phyloP scores from a whole-genome alignment of 2,113 vertebrate genomes.

The Corvus cornix region DNA sequence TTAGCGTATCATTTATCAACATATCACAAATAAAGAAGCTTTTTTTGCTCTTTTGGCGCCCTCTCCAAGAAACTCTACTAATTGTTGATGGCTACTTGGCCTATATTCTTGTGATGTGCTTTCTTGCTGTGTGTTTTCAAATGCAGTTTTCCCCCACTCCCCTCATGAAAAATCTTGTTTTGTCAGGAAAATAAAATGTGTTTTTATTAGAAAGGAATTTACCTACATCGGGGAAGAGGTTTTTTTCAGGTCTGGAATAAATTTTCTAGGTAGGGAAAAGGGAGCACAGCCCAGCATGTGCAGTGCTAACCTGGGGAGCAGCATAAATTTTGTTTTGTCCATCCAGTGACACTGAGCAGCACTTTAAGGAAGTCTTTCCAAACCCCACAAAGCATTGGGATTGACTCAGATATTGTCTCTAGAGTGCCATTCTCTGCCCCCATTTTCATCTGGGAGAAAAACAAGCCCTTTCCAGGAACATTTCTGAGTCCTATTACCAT shows the following conservation, averaged over 20 bases:
- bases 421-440: background rate
- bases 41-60: background rate
- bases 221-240: background rate
- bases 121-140: background rate
- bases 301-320: background rate
- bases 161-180: background rate
- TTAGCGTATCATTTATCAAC: background rate
- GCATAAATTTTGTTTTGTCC: background rate
- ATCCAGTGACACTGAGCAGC: background rate
- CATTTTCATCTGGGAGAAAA: background rate
- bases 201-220: background rate
- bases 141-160: background rate
- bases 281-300: background rate
- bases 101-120: background rate
- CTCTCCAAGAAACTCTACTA: background rate
- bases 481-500: background rate
- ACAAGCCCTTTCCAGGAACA: background rate
- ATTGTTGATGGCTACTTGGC: background rate
- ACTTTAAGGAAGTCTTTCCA: background rate
- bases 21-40: background rate
- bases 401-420: background rate
- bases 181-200: background rate
- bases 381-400: background rate
- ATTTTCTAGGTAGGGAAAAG: background rate
- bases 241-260: background rate